These are phyloP conservation scores for Charadrius vociferus DNA, from an alignment of 2,113 vertebrate species.

Conservation along the genomic window DNA sequence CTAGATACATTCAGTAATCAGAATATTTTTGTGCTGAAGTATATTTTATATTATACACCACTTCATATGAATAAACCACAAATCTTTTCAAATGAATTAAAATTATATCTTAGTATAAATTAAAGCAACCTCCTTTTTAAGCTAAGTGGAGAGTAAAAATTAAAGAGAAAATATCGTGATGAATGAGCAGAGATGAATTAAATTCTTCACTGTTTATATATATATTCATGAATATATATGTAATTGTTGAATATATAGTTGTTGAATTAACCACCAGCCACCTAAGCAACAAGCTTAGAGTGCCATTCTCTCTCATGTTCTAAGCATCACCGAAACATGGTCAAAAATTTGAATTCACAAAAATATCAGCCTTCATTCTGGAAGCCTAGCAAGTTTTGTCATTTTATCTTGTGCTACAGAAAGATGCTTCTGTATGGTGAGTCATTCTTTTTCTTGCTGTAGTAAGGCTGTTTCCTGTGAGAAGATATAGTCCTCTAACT, in stretches of 20 bases:
- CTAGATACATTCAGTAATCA: neutral
- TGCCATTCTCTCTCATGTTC: neutral
- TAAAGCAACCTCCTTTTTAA: neutral
- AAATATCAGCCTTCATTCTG: neutral
- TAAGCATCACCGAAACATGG: neutral
- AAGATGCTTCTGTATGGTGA: neutral
- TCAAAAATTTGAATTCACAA: neutral
- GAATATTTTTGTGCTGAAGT: neutral
- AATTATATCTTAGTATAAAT: neutral
- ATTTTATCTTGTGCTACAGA: neutral
- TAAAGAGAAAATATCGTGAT: neutral
- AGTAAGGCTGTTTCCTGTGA: neutral
- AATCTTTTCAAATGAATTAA: neutral
- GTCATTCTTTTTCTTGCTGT: neutral
- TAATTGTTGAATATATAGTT: too few species aligned
- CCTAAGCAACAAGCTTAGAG: neutral
- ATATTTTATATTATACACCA: neutral
- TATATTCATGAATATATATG: neutral
- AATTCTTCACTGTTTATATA: neutral
- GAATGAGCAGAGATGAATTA: neutral
- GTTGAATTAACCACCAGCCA: neutral
- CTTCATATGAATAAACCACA: neutral
- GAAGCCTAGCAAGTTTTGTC: neutral
- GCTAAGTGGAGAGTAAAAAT: neutral
- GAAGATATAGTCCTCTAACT: neutral